These are phyloP conservation scores for Drosophila hamatofila DNA, from an alignment of 2,888 invertebrate genomes.

Conservation along the genomic window DNA sequence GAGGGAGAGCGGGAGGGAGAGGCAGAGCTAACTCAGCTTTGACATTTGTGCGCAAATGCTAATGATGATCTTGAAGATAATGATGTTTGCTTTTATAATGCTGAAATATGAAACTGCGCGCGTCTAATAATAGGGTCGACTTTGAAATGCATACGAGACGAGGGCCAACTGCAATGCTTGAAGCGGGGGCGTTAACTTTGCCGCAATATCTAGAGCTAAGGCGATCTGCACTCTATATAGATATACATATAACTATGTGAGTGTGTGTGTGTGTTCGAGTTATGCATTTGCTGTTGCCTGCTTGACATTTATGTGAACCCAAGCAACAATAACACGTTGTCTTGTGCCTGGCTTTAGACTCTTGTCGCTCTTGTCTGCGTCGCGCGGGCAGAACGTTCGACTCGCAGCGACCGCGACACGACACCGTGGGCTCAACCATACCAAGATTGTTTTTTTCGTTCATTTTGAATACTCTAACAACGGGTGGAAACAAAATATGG, in stretches of 20 bases:
- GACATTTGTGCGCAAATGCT: constrained; percentile 59
- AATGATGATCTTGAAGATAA: constrained; percentile 30
- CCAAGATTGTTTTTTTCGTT: constrained; percentile 34
- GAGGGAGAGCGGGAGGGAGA: not conserved
- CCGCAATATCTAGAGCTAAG: constrained; percentile 71
- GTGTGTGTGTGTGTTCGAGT: constrained; percentile 21
- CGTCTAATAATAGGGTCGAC: constrained; percentile 79
- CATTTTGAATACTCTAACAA: constrained; percentile 26
- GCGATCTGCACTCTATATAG: constrained; percentile 53
- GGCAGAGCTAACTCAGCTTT: constrained; percentile 34
- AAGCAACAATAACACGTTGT: constrained; percentile 78
- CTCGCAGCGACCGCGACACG: constrained; percentile 53
- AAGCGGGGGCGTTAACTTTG: constrained; percentile 71
- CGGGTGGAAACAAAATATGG: not conserved
- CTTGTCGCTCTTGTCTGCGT: constrained; percentile 22
- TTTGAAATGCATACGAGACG: constrained; percentile 76
- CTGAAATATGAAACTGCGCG: constrained; percentile 75
- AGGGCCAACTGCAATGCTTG: constrained; percentile 47
- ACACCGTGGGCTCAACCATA: constrained; percentile 62
- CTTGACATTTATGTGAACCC: constrained; percentile 82
- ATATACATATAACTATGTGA: not conserved
- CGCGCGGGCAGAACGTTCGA: constrained; percentile 57
- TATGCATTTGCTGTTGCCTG: constrained; percentile 63
- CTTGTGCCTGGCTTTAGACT: constrained; percentile 45
- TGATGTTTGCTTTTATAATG: constrained; percentile 49